Evolutionary conservation across 2,113 vertebrate genomes (phyloP).

Genomic region (Micronycteris hirsuta): DNA sequence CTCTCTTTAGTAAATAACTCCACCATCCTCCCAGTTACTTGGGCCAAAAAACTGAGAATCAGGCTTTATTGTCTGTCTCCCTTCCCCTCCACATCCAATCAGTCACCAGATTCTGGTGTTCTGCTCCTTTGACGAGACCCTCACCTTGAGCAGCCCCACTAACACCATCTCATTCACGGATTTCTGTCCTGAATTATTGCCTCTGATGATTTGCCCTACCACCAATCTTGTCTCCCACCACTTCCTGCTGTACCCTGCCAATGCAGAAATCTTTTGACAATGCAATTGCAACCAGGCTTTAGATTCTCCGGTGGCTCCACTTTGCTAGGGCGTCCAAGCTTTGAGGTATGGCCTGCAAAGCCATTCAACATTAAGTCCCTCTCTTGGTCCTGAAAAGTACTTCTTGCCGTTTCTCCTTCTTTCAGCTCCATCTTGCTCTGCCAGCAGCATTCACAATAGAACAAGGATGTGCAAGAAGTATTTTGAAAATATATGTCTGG

Average conservation of each 20-base stretch:
- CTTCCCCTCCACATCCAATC: not conserved
- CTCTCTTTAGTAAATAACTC: not conserved
- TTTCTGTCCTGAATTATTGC: not conserved
- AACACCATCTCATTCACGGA: not conserved
- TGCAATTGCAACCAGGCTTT: not conserved
- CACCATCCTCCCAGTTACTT: not conserved
- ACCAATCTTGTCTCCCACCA: not conserved
- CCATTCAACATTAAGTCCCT: not conserved
- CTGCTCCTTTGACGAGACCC: not conserved
- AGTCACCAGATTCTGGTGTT: not conserved
- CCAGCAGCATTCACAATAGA: not conserved
- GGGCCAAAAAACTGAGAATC: not conserved
- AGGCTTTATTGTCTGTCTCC: not conserved
- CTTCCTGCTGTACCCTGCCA: not conserved
- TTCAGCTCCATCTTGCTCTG: not conserved
- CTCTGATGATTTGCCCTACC: not conserved
- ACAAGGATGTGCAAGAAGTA: not conserved
- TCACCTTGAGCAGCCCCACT: not conserved
- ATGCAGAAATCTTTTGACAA: not conserved
- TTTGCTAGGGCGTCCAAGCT: not conserved
- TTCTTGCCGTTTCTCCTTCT: not conserved
- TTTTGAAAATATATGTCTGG: not conserved
- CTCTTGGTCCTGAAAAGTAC: not conserved
- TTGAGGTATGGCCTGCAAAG: not conserved
- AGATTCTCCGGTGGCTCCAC: not conserved